Evolutionary conservation across 2,797 vertebrate genomes (phyloP).

Genomic region (Allobates femoralis): DNA sequence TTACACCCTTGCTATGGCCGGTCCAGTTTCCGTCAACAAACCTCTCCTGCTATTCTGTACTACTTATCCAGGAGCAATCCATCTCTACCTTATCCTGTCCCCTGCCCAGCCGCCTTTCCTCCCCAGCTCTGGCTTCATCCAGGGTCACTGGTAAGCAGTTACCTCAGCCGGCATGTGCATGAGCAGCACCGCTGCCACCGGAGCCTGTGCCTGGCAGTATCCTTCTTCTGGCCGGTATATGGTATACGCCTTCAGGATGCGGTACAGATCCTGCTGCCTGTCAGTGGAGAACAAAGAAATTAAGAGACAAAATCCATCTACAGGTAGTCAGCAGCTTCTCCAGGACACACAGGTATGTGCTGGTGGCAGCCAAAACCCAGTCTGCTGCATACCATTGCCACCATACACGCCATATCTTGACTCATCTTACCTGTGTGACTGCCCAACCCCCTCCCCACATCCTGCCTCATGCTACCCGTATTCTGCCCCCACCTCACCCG

Average conservation of each 20-base stretch:
- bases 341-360: no score
- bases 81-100: background rate
- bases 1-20: no score
- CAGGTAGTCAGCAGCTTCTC: background rate
- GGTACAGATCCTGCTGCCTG: slow-evolving; percentile 91
- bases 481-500: no score
- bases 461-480: no score
- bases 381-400: no score
- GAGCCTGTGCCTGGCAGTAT: slow-evolving; percentile 93
- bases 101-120: no score
- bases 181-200: slow-evolving; percentile 89
- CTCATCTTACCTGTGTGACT: no score
- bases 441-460: no score
- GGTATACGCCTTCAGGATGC: slow-evolving; percentile 92
- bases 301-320: no score
- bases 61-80: background rate
- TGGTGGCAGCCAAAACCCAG: no score
- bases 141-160: background rate
- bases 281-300: background rate
- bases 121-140: background rate
- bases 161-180: slow-evolving; percentile 98
- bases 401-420: no score
- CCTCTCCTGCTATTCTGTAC: background rate
- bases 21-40: no score
- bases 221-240: slow-evolving; percentile 89